Evolutionary conservation across 2,113 vertebrate genomes (phyloP).

Genomic region (Chaetops frenatus): DNA sequence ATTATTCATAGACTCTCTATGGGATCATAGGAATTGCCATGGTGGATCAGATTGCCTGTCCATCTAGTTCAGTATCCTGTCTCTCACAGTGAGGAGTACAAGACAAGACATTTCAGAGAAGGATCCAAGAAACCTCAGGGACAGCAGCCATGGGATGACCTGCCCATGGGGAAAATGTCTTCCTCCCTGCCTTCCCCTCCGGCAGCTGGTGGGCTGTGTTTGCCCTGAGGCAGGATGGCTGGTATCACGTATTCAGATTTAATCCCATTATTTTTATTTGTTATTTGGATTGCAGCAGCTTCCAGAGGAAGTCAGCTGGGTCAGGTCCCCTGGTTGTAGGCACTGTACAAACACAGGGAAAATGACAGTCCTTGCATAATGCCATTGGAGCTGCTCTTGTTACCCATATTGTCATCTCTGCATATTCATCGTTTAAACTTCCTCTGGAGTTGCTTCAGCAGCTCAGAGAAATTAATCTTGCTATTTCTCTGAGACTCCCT

Average conservation of each 20-base stretch:
- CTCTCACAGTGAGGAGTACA: conserved; percentile 8
- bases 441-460: not conserved
- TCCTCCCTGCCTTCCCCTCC: conserved; percentile 1
- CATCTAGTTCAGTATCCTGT: not conserved
- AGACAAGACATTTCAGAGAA: conserved; percentile 46
- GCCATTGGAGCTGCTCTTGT: not conserved
- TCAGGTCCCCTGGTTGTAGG: conserved; percentile 33
- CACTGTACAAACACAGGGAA: conserved; percentile 22
- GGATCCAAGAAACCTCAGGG: conserved; percentile 22
- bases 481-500: not conserved
- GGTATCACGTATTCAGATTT: conserved; percentile 24
- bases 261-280: conserved; percentile 59
- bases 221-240: conserved; percentile 40
- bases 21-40: conserved; percentile 41
- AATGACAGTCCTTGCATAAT: conserved; percentile 43
- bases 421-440: not conserved
- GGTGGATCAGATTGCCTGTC: conserved; percentile 42
- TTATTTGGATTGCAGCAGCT: conserved; percentile 27
- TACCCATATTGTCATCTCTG: not conserved
- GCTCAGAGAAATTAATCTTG: not conserved
- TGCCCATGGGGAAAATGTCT: not conserved
- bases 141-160: conserved; percentile 6
- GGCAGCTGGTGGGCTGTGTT: conserved; percentile 24
- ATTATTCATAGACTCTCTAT: conserved; percentile 43
- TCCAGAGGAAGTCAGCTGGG: conserved; percentile 19